These are phyloP conservation scores for Gobio gobio DNA, from an alignment of 2,113 vertebrate genomes.

Conservation along the genomic window DNA sequence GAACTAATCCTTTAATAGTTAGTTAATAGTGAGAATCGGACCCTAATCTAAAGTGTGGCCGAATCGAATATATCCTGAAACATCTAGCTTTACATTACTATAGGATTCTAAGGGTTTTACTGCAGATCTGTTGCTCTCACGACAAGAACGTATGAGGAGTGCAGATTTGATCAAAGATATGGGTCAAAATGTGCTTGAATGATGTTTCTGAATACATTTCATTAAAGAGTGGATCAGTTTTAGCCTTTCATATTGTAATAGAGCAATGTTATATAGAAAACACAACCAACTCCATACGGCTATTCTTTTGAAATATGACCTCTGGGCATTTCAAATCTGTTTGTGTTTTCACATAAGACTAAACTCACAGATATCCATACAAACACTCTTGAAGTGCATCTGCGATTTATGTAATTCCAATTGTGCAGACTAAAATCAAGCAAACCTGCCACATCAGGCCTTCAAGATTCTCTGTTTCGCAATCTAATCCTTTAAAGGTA, in stretches of 20 bases:
- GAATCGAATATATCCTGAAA: too few species aligned
- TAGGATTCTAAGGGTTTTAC: not conserved
- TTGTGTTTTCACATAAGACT: not conserved
- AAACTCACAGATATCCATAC: not conserved
- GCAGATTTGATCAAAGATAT: not conserved
- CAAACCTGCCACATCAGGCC: not conserved
- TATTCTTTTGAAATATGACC: not conserved
- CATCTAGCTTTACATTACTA: too few species aligned
- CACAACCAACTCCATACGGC: not conserved
- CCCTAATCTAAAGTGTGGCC: too few species aligned
- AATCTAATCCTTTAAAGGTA: not conserved
- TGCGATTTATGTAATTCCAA: too few species aligned
- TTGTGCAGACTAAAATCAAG: not conserved
- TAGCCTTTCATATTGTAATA: not conserved
- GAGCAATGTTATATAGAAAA: not conserved
- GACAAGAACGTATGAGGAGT: not conserved
- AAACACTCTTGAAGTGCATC: not conserved
- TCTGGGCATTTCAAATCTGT: not conserved
- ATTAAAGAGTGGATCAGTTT: constrained; percentile 9
- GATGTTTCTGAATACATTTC: not conserved
- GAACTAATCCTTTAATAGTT: too few species aligned
- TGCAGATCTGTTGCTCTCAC: not conserved
- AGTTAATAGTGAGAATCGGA: too few species aligned
- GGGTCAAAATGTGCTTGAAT: not conserved
- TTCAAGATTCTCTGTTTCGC: not conserved